Base-by-base conservation (phyloP, 2,888 invertebrate genomes). In the Acrobasis repandana region DNA sequence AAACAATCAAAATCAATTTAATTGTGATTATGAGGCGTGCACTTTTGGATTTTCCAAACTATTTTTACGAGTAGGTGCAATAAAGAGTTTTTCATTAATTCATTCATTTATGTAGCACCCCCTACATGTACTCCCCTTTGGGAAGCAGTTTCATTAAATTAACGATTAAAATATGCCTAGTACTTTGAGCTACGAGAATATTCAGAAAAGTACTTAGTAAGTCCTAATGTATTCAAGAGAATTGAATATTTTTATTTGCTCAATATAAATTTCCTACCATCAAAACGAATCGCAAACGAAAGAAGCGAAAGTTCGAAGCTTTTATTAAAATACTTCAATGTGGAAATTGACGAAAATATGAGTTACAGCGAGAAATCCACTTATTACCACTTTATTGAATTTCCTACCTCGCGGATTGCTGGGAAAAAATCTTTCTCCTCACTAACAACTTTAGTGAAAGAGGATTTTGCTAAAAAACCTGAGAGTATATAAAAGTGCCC, bases 331-430 rank as follows among this genome's bases (percentile, higher is more conserved):
- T 72, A 72, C 72, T 76, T 70, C 74, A 75, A 73, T 73, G 70
- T 71, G 63, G 65, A 72, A 77, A 78, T 79, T 77, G 76, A 72
- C 74, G 78, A 81, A 83, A 84, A 84, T 85, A 84, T 82, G 77
- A 80, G 74, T 79, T 72, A 68, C 72, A 68, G 69, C 70, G 75
- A 80, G 77, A 83, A 83, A 84, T 84, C 77, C 74, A 82, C 82
- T 86, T 87, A 86, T 83, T 84, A 84, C 82, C 82, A 82, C 82
- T 82, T 86, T 83, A 86, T 88, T 87, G 85, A 82, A 85, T 88
- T 84, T 82, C 75, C 74, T 72, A 82, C 81, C 79, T 80, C 67
- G 64, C 71, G 63, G 78, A 79, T 74, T 71, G 67, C 68, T 63
- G 68, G 57, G 67, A 15, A 68, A 75, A 79, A 82, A 75, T 75